phyloP scores from a whole-genome alignment of 1,140 invertebrate genomes.

The Dreissena polymorpha region DNA sequence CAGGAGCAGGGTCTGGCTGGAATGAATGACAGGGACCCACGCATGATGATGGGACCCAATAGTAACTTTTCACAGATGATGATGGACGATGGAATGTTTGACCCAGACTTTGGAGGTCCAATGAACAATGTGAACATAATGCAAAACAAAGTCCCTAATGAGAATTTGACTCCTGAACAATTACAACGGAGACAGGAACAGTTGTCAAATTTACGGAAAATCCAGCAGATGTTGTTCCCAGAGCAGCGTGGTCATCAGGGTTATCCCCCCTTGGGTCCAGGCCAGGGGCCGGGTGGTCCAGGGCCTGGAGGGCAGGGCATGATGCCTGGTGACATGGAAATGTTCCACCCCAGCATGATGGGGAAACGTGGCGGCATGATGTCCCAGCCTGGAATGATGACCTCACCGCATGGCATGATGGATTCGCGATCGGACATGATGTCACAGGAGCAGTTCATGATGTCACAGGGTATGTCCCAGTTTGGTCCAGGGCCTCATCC shows the following conservation, averaged over 20 bases:
- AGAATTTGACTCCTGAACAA: slow-evolving; percentile 97
- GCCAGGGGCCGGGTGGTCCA: slow-evolving; percentile 50
- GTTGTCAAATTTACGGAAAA: slow-evolving; percentile 93
- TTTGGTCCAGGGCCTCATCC: slow-evolving; percentile 57
- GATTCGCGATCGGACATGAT: slow-evolving; percentile 68
- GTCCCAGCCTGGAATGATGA: slow-evolving; percentile 74
- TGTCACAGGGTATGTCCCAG: slow-evolving; percentile 73
- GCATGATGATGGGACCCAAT: slow-evolving; percentile 60
- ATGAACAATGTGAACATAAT: slow-evolving; percentile 70
- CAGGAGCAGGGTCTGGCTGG: slow-evolving; percentile 67
- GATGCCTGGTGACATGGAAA: slow-evolving; percentile 69
- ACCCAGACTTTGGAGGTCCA: slow-evolving; percentile 52
- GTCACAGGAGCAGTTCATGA: slow-evolving; percentile 63
- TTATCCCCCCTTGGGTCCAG: slow-evolving; percentile 48
- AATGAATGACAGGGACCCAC: slow-evolving; percentile 66
- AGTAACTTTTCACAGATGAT: slow-evolving; percentile 66
- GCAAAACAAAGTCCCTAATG: slow-evolving; percentile 86
- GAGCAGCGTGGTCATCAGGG: slow-evolving; percentile 80
- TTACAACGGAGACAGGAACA: slow-evolving; percentile 95
- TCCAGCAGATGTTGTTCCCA: slow-evolving; percentile 95
- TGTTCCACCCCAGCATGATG: slow-evolving; percentile 73
- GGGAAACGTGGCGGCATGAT: slow-evolving; percentile 74
- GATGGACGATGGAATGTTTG: slow-evolving; percentile 68
- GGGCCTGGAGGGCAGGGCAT: too few relatives aligned
- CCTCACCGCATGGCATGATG: slow-evolving; percentile 62